A percentile compares a stretch with the other conserved stretches of the same genome.
Conservation (phyloP, 1,140 invertebrate species). For the Bombus cullumanus region DNA sequence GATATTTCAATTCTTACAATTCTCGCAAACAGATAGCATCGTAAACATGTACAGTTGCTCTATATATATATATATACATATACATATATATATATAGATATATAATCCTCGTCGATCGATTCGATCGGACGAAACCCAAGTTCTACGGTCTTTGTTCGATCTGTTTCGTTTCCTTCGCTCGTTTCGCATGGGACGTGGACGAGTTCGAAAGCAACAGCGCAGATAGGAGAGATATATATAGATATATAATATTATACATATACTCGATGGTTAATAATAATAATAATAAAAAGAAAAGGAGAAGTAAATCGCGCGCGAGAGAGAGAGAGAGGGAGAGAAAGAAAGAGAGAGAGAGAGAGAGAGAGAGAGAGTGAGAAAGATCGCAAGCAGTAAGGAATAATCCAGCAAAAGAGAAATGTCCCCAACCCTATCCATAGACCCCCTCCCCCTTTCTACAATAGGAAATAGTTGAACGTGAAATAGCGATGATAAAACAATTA, state of each 20-base stretch:
- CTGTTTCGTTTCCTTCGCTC: slow-evolving; percentile 21
- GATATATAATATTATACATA: neutral
- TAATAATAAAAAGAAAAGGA: neutral
- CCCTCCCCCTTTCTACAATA: slow-evolving; percentile 70
- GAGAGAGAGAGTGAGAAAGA: slow-evolving; percentile 4
- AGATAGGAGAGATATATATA: neutral
- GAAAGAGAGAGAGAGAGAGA: neutral
- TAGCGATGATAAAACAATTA: slow-evolving; percentile 75
- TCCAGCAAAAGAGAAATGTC: neutral
- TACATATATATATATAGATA: neutral
- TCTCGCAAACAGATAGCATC: no score
- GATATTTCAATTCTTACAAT: neutral
- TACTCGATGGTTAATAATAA: slow-evolving; percentile 7
- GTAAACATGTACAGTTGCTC: no score
- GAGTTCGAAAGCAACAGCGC: slow-evolving; percentile 9
- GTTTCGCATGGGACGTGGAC: slow-evolving; percentile 33
- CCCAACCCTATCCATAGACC: neutral
- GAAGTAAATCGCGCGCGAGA: neutral
- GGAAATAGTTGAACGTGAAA: slow-evolving; percentile 77
- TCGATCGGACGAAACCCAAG: neutral
- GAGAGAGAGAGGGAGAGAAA: neutral
- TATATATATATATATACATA: neutral
- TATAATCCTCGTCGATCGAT: neutral
- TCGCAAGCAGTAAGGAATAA: slow-evolving; percentile 1
- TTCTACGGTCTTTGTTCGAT: slow-evolving; percentile 6